phyloP scores from a whole-genome alignment of 2,888 invertebrate species.

The Chironomus riparius region DNA sequence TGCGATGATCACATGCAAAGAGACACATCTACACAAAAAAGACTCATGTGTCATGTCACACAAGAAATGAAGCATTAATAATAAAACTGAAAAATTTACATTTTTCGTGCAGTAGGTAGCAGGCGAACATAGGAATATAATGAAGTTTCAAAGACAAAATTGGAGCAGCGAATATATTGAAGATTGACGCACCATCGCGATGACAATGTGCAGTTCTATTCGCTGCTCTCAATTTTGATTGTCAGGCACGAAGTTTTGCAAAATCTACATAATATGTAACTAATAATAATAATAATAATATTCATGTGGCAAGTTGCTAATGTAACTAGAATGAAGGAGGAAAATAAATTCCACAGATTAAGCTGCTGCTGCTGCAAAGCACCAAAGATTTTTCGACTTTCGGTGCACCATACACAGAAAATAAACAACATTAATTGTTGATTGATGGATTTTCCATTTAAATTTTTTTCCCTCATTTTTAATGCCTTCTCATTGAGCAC shows the following conservation, averaged over 20 bases:
- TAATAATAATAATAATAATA: not conserved
- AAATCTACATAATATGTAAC: not conserved
- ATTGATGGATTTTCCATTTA: slow-evolving; percentile 24
- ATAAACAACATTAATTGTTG: slow-evolving; percentile 1
- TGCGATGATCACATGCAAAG: slow-evolving; percentile 19
- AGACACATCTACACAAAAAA: not conserved
- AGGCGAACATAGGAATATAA: not conserved
- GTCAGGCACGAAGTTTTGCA: slow-evolving; percentile 20
- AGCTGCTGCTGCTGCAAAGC: not conserved
- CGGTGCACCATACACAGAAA: no score
- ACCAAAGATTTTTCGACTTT: no score
- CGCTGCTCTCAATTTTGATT: slow-evolving; percentile 3
- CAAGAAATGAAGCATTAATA: not conserved
- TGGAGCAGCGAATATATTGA: not conserved
- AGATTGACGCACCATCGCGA: slow-evolving; percentile 13
- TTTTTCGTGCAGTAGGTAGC: not conserved
- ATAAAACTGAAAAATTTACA: not conserved
- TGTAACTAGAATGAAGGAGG: no score
- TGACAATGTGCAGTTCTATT: not conserved
- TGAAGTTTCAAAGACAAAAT: not conserved
- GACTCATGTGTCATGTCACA: not conserved
- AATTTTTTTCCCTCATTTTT: slow-evolving; percentile 8
- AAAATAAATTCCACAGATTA: not conserved
- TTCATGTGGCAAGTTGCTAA: not conserved
- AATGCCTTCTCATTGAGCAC: not conserved